Conservation (phyloP, 2,797 vertebrate species). For the Acropternis orthonyx region DNA sequence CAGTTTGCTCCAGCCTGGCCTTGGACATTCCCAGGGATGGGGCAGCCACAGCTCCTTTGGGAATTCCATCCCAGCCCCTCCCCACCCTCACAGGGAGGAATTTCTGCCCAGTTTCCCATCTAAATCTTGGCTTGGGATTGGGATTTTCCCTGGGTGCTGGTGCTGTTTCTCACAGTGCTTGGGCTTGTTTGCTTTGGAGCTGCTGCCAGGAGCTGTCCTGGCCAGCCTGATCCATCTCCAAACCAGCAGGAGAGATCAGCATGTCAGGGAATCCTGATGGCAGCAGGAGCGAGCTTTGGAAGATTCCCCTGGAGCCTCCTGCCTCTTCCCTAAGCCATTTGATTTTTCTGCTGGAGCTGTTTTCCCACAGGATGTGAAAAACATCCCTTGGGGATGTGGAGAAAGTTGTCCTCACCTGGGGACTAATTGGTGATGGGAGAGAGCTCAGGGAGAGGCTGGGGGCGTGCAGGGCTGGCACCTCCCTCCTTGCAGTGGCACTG, state of each 20-base stretch:
- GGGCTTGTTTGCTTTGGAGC: not conserved
- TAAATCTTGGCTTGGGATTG: not conserved
- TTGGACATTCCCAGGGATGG: not conserved
- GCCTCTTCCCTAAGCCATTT: not conserved
- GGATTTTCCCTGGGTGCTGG: accelerated
- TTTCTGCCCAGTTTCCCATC: not conserved
- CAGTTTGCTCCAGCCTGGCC: accelerated
- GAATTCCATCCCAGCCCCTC: not conserved
- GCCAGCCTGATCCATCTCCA: not conserved
- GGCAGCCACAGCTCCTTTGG: not conserved
- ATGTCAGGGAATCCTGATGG: not conserved
- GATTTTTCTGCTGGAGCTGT: not conserved
- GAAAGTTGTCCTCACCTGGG: not conserved
- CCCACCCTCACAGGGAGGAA: not conserved
- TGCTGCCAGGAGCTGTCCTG: not conserved
- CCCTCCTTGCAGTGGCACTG: no score
- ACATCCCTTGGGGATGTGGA: not conserved
- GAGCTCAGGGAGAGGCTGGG: not conserved
- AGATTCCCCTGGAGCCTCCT: not conserved
- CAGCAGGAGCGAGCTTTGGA: not conserved
- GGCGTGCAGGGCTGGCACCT: not conserved
- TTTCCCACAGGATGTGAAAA: not conserved
- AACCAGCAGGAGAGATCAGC: accelerated
- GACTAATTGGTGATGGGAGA: not conserved
- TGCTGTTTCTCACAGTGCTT: not conserved